Percentiles rank a stretch among this genome's conserved stretches.
Evolutionary conservation across 2,888 invertebrate genomes (phyloP).

Genomic region (Sphaerophoria taeniata): DNA sequence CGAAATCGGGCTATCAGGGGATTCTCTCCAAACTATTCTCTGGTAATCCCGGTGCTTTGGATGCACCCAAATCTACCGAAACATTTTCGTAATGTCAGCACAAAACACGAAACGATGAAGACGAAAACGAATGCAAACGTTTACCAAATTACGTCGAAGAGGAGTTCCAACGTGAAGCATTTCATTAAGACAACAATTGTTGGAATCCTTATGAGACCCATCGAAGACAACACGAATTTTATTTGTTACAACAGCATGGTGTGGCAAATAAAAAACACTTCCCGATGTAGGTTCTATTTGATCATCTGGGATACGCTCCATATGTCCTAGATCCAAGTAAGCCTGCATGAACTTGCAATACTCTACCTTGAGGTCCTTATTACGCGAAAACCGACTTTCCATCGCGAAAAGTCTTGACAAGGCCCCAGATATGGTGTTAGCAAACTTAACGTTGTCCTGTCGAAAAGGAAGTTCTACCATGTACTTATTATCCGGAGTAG

Average conservation of each 20-base stretch:
- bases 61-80: slow-evolving; percentile 54
- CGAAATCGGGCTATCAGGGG: not conserved
- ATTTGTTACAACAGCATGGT: too few species aligned
- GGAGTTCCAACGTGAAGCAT: slow-evolving; percentile 53
- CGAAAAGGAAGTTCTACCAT: slow-evolving; percentile 40
- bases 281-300: slow-evolving; percentile 29
- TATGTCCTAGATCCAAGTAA: slow-evolving; percentile 2
- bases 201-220: slow-evolving; percentile 47
- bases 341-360: too few species aligned
- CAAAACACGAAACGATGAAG: slow-evolving; percentile 35
- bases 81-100: slow-evolving; percentile 63
- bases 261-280: slow-evolving; percentile 37
- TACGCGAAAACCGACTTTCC: slow-evolving; percentile 7
- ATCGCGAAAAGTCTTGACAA: slow-evolving; percentile 8
- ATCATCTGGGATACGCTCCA: slow-evolving; percentile 23
- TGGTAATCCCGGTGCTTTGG: slow-evolving; percentile 50
- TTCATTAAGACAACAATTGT: slow-evolving; percentile 56
- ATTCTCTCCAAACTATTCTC: slow-evolving; percentile 58
- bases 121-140: slow-evolving; percentile 41
- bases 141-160: not conserved
- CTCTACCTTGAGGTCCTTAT: too few species aligned
- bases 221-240: slow-evolving; percentile 64
- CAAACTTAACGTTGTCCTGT: not conserved
- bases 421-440: slow-evolving; percentile 25
- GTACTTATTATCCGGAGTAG: slow-evolving; percentile 2